A percentile compares a stretch with the other conserved stretches of the same genome.
These are phyloP conservation scores for Anniella stebbinsi DNA, from an alignment of 2,797 vertebrate species.

Conservation along the genomic window DNA sequence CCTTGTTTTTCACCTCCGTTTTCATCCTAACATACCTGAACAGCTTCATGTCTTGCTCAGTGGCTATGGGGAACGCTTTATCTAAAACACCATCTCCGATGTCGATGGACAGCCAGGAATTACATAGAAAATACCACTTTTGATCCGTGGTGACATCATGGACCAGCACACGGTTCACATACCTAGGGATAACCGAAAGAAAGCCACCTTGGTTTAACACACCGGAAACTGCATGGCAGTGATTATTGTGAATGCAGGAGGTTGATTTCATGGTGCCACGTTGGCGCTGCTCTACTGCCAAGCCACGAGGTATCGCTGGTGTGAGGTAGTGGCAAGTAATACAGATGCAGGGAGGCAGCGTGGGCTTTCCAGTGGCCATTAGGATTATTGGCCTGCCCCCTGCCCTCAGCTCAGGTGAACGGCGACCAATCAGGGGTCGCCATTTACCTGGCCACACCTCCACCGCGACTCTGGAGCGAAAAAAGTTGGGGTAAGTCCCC, in stretches of 20 bases:
- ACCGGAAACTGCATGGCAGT: neutral
- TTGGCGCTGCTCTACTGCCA: too few relatives aligned
- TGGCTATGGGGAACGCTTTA: conserved; percentile 90
- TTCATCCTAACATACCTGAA: conserved; percentile 84
- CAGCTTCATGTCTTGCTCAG: conserved; percentile 90
- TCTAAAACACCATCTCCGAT: conserved; percentile 91
- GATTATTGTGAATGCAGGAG: neutral
- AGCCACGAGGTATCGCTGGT: too few relatives aligned
- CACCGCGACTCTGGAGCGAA: too few relatives aligned
- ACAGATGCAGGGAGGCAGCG: too few relatives aligned
- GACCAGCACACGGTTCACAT: conserved; percentile 90
- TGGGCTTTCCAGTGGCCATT: too few relatives aligned
- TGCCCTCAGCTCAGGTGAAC: too few relatives aligned
- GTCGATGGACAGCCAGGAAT: conserved; percentile 93
- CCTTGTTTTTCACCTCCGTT: neutral
- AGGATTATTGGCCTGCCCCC: too few relatives aligned
- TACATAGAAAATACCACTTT: conserved; percentile 95
- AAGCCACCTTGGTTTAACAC: neutral
- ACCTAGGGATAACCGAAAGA: conserved; percentile 79
- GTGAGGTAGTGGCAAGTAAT: too few relatives aligned
- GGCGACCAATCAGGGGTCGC: too few relatives aligned
- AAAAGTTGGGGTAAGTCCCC: too few relatives aligned
- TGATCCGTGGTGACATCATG: conserved; percentile 87
- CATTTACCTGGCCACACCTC: too few relatives aligned
- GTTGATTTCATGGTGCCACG: too few relatives aligned